Evolutionary conservation across 2,888 invertebrate genomes (phyloP).

Genomic region (Desoria tigrina): DNA sequence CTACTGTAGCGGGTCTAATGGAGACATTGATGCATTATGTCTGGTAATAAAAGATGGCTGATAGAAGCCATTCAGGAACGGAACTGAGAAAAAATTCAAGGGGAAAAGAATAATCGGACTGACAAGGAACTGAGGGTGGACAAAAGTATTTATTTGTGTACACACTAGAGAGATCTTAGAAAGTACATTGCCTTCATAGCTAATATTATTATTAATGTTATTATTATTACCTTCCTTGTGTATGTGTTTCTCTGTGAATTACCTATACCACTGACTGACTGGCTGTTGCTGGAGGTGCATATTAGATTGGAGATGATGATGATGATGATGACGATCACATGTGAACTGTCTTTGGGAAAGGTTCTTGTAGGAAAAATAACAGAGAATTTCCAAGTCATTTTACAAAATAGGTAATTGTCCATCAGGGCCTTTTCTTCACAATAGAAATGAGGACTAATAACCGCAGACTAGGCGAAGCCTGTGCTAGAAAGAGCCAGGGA

Average conservation of each 20-base stretch:
- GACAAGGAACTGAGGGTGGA: slow-evolving; percentile 8
- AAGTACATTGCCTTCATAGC: slow-evolving; percentile 2
- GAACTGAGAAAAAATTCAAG: slow-evolving; percentile 9
- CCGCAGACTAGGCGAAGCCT: slow-evolving; percentile 5
- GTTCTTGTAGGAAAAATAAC: slow-evolving; percentile 11
- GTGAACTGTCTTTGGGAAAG: slow-evolving; percentile 11
- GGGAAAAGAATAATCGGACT: slow-evolving; percentile 13
- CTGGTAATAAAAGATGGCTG: slow-evolving; percentile 23
- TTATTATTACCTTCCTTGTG: no score
- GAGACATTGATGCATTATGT: slow-evolving; percentile 27
- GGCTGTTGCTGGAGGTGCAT: neutral
- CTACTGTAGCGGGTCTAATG: slow-evolving; percentile 14
- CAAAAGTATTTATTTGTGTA: slow-evolving; percentile 12
- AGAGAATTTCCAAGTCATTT: slow-evolving; percentile 47
- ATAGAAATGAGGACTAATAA: slow-evolving; percentile 46
- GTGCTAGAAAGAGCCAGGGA: slow-evolving; percentile 1
- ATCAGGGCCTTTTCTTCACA: slow-evolving; percentile 35
- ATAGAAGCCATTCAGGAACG: slow-evolving; percentile 10
- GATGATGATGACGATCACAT: neutral
- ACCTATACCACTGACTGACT: neutral
- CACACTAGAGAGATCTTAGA: neutral
- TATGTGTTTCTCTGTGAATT: neutral
- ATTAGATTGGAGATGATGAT: neutral
- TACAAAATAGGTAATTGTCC: slow-evolving; percentile 49
- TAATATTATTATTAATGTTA: slow-evolving; percentile 5